Evolutionary conservation across 2,888 invertebrate species (phyloP).

Genomic region (Sarcophaga variegata): DNA sequence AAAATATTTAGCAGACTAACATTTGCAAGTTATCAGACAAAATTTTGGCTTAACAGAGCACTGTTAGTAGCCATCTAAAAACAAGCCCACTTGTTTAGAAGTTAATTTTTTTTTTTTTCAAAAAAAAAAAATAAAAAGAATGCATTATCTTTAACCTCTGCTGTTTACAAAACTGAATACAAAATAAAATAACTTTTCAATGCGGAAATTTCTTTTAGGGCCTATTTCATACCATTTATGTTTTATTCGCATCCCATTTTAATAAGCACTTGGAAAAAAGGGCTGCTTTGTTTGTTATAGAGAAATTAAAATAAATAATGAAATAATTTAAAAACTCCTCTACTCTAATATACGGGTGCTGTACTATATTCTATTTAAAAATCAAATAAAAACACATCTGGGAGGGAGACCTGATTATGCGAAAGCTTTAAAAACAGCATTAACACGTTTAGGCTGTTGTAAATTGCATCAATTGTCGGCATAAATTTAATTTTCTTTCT

Average conservation of each 20-base stretch:
- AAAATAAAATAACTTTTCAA: constrained; percentile 54
- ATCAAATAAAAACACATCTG: neutral
- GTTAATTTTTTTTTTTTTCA: too few species aligned
- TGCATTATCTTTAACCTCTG: neutral
- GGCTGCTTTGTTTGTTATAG: neutral
- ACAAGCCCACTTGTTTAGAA: too few species aligned
- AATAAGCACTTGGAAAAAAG: constrained; percentile 16
- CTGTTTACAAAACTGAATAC: too few species aligned
- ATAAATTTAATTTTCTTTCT: neutral
- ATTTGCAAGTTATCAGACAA: too few species aligned
- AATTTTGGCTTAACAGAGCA: too few species aligned
- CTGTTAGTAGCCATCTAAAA: too few species aligned
- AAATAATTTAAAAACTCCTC: too few species aligned
- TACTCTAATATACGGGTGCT: too few species aligned
- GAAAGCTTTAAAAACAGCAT: neutral
- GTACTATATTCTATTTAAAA: too few species aligned
- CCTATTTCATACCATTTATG: constrained; percentile 17
- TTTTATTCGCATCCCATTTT: constrained; percentile 2
- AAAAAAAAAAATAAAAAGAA: too few species aligned
- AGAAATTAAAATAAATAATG: neutral
- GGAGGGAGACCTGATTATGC: neutral
- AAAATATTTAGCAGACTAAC: too few species aligned
- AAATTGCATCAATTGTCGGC: neutral
- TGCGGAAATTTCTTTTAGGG: constrained; percentile 58
- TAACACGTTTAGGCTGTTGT: neutral